These are phyloP conservation scores for Cerastis rubricosa DNA, from an alignment of 2,888 invertebrate species.

Conservation along the genomic window DNA sequence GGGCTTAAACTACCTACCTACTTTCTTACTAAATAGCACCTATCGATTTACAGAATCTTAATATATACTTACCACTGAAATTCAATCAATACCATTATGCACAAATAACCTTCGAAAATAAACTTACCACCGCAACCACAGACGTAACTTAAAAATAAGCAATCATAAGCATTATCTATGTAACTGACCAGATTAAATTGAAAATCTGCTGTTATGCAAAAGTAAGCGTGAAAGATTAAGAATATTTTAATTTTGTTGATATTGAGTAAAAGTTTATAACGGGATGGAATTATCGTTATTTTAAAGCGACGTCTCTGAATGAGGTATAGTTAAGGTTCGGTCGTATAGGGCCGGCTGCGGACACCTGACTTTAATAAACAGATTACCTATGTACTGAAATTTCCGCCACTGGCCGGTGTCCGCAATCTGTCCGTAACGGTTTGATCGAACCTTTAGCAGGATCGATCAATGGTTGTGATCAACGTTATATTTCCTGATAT, in stretches of 20 bases:
- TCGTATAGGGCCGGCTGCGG: neutral
- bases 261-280: neutral
- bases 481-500: constrained; percentile 64
- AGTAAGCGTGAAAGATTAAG: neutral
- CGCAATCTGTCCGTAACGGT: neutral
- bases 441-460: neutral
- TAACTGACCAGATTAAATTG: neutral
- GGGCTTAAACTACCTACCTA: neutral
- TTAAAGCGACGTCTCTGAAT: neutral
- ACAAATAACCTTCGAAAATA: neutral
- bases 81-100: neutral
- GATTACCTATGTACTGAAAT: too few relatives aligned
- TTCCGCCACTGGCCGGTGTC: neutral
- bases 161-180: neutral
- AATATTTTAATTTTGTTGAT: neutral
- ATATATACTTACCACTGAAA: neutral
- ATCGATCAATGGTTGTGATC: constrained; percentile 67
- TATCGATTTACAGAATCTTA: neutral
- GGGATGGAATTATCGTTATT: neutral
- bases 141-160: neutral
- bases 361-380: neutral
- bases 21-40: constrained; percentile 2
- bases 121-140: neutral
- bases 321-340: neutral
- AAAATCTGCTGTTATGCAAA: neutral